Evolutionary conservation across 2,113 vertebrate species (phyloP).

Genomic region (Scomber scombrus): DNA sequence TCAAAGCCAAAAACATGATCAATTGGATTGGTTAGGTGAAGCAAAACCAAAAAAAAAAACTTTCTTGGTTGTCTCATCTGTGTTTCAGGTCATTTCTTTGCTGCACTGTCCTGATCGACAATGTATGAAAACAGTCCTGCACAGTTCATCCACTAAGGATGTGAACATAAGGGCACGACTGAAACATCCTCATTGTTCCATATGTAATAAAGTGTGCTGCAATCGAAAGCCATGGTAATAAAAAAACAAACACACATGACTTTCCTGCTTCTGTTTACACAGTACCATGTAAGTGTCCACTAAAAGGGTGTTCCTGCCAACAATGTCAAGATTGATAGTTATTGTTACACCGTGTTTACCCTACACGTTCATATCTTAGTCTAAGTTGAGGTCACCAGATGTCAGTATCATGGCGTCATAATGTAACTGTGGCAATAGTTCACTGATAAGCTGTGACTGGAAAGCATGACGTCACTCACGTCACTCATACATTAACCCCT

Average conservation of each 20-base stretch:
- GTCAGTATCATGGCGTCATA: neutral
- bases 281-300: neutral
- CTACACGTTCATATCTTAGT: neutral
- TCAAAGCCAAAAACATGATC: neutral
- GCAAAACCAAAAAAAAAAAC: too few species aligned
- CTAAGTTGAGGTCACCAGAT: neutral
- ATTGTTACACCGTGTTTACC: constrained; percentile 11
- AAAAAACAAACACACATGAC: too few species aligned
- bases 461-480: too few species aligned
- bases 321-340: neutral
- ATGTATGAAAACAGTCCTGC: too few species aligned
- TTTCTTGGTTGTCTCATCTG: too few species aligned
- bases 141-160: too few species aligned
- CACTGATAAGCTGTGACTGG: neutral
- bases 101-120: too few species aligned
- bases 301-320: neutral
- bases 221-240: neutral
- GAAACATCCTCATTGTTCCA: too few species aligned
- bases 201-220: too few species aligned
- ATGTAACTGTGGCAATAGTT: neutral
- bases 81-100: too few species aligned
- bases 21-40: neutral
- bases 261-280: neutral
- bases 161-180: too few species aligned
- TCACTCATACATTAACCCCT: too few species aligned